These are phyloP conservation scores for Leucoraja ocellata DNA, from an alignment of 2,797 vertebrate genomes.

Conservation along the genomic window DNA sequence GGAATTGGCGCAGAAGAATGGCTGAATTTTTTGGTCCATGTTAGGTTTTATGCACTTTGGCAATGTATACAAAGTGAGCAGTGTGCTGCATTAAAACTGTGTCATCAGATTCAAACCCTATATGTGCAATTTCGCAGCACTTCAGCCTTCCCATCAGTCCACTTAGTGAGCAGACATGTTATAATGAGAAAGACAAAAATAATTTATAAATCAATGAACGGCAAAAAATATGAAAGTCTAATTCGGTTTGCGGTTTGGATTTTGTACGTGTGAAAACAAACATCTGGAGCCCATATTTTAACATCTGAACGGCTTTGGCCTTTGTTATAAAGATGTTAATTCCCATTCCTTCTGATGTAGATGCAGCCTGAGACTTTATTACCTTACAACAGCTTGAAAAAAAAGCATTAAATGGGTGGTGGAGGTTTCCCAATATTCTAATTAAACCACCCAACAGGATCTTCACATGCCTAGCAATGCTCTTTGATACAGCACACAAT, in stretches of 20 bases:
- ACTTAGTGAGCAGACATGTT: background rate
- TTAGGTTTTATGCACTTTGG: background rate
- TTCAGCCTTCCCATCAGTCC: background rate
- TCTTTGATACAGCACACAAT: background rate
- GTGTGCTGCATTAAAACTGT: background rate
- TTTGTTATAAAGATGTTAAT: background rate
- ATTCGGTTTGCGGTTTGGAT: background rate
- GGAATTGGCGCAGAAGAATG: background rate
- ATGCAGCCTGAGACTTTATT: background rate
- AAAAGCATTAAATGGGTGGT: background rate
- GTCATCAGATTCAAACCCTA: background rate
- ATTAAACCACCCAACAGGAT: background rate
- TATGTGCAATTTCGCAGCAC: background rate
- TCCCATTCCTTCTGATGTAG: background rate
- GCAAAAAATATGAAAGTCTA: background rate
- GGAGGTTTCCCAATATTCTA: background rate
- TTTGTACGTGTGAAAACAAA: background rate
- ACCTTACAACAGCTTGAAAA: background rate
- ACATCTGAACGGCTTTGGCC: background rate
- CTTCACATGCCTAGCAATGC: background rate
- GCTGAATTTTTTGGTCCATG: background rate
- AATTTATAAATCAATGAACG: background rate
- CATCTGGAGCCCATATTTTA: slow-evolving; percentile 23
- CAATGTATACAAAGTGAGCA: background rate
- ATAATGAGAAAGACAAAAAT: background rate